Conservation (phyloP, 2,888 invertebrate species). For the Ennomos fuscantarius region DNA sequence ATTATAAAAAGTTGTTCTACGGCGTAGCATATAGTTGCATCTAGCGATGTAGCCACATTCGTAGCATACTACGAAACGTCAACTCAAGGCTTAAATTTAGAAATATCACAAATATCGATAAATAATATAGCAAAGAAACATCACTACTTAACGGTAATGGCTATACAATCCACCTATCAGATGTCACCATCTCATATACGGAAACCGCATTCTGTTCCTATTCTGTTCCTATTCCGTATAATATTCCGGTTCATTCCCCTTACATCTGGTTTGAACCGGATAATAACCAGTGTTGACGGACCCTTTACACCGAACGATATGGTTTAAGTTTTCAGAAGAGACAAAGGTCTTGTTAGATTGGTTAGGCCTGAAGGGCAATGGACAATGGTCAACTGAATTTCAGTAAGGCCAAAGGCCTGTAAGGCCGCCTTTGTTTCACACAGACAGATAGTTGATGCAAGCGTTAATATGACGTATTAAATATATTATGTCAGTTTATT, state of each 20-base stretch:
- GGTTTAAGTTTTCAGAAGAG: conserved; percentile 37
- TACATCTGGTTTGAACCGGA: conserved; percentile 63
- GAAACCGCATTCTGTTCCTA: conserved; percentile 77
- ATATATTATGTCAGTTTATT: background rate
- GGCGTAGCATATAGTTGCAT: no score
- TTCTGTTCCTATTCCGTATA: conserved; percentile 71
- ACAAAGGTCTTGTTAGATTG: conserved; percentile 44
- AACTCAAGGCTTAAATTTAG: background rate
- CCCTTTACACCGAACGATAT: conserved; percentile 37
- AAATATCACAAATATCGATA: conserved; percentile 25
- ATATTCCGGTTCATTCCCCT: conserved; percentile 71
- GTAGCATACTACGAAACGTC: no score
- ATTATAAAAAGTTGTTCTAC: no score
- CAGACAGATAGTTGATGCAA: conserved; percentile 48
- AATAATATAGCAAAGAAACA: conserved; percentile 22
- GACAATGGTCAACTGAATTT: conserved; percentile 66
- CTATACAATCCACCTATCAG: conserved; percentile 59
- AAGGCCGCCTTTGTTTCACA: conserved; percentile 64
- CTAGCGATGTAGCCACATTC: no score
- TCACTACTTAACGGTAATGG: conserved; percentile 40
- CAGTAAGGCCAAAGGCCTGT: conserved; percentile 60
- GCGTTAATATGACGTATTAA: conserved; percentile 49
- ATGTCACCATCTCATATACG: conserved; percentile 72
- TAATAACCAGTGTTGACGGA: conserved; percentile 53
- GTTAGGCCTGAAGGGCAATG: conserved; percentile 58